Conservation (phyloP, 2,113 vertebrate species). For the Scalopus aquaticus region DNA sequence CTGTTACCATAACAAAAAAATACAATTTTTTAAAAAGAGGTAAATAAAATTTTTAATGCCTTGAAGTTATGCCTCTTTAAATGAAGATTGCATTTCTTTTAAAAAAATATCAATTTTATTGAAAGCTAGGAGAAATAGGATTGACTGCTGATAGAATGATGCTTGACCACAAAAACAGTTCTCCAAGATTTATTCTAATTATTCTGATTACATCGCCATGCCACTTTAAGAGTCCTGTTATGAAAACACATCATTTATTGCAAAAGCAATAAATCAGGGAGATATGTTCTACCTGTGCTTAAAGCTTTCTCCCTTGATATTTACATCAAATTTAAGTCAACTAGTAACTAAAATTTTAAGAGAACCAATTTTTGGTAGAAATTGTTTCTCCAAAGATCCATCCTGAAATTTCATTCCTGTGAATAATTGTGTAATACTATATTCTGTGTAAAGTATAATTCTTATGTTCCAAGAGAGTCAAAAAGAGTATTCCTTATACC, state of each 20-base stretch:
- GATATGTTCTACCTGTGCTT: slow-evolving; percentile 43
- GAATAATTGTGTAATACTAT: neutral
- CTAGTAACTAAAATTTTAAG: slow-evolving; percentile 31
- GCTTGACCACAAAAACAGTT: slow-evolving; percentile 46
- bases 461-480: neutral
- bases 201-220: slow-evolving; percentile 66
- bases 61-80: slow-evolving; percentile 8
- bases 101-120: neutral
- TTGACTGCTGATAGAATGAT: slow-evolving; percentile 54
- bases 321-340: slow-evolving; percentile 56
- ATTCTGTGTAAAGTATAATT: neutral
- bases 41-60: neutral
- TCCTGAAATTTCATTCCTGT: neutral
- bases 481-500: neutral
- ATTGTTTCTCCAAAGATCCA: neutral
- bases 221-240: slow-evolving; percentile 68
- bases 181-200: slow-evolving; percentile 66
- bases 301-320: neutral
- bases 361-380: neutral
- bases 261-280: slow-evolving; percentile 68
- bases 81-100: neutral
- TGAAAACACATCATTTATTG: slow-evolving; percentile 59
- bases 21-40: neutral
- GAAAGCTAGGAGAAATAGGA: neutral
- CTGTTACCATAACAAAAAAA: neutral